A percentile compares a stretch with the other conserved stretches of the same genome.
These are phyloP conservation scores for Drosophila chauvacae DNA, from an alignment of 1,140 invertebrate genomes.

Conservation along the genomic window DNA sequence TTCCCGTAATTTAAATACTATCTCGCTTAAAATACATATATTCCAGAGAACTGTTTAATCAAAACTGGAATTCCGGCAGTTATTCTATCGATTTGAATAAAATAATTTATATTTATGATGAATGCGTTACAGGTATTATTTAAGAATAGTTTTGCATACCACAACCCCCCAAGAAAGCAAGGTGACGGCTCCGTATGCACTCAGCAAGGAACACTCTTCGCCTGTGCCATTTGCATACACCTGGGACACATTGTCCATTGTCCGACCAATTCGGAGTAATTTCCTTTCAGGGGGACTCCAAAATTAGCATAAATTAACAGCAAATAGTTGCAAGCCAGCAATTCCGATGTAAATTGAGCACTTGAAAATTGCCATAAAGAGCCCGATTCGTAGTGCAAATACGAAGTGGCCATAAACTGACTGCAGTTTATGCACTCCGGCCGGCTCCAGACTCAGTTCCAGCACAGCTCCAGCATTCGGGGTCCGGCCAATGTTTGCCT, in stretches of 20 bases:
- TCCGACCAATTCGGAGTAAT: conserved; percentile 42
- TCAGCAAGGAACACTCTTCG: conserved; percentile 5
- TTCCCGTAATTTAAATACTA: not conserved
- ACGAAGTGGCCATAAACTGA: conserved; percentile 78
- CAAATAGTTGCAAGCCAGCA: conserved; percentile 52
- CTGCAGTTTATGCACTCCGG: conserved; percentile 70
- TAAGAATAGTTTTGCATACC: not conserved
- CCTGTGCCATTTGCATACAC: conserved; percentile 3
- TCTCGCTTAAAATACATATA: not conserved
- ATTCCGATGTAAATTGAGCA: conserved; percentile 75
- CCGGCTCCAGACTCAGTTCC: conserved; percentile 36
- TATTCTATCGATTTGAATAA: not conserved
- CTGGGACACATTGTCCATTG: conserved; percentile 24
- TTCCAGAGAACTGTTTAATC: not conserved
- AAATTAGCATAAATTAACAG: conserved; percentile 77
- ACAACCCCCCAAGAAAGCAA: not conserved
- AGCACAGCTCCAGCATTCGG: conserved; percentile 22
- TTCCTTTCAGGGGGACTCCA: conserved; percentile 35
- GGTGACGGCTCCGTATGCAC: conserved; percentile 2
- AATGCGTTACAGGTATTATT: not conserved
- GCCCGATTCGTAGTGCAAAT: conserved; percentile 64
- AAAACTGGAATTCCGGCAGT: not conserved
- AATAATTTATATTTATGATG: not conserved
- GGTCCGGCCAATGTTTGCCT: conserved; percentile 27
- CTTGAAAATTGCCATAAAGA: conserved; percentile 69